These are phyloP conservation scores for Boloria selene DNA, from an alignment of 2,888 invertebrate species.

Conservation along the genomic window DNA sequence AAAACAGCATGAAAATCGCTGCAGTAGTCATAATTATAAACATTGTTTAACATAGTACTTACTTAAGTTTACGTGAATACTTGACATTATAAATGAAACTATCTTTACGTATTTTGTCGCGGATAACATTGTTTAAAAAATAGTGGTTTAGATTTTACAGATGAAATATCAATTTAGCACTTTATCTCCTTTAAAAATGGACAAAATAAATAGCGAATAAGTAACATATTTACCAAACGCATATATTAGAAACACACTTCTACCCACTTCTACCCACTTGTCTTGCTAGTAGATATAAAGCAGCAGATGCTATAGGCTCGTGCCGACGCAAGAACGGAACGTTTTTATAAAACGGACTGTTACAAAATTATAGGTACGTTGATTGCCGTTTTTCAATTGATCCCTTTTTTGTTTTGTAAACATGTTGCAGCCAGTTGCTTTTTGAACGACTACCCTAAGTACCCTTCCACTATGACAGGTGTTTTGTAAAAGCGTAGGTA, in stretches of 20 bases:
- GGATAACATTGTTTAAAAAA: too few relatives aligned
- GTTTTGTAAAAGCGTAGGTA: conserved; percentile 31
- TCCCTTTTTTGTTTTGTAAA: conserved; percentile 41
- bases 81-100: too few relatives aligned
- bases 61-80: too few relatives aligned
- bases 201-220: too few relatives aligned
- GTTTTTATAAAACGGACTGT: conserved; percentile 49
- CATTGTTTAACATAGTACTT: too few relatives aligned
- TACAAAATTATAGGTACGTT: conserved; percentile 46
- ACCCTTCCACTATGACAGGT: conserved; percentile 25
- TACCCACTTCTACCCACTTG: not conserved
- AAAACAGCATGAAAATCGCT: too few relatives aligned
- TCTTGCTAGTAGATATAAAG: not conserved
- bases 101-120: too few relatives aligned
- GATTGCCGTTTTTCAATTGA: conserved; percentile 48
- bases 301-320: conserved; percentile 62
- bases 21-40: too few relatives aligned
- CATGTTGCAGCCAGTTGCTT: conserved; percentile 34
- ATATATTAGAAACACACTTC: not conserved
- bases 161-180: too few relatives aligned
- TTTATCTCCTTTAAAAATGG: too few relatives aligned
- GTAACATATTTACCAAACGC: not conserved
- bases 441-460: conserved; percentile 13
- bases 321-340: conserved; percentile 54
- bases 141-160: too few relatives aligned